phyloP scores from a whole-genome alignment of 2,797 vertebrate genomes.

The Sciurus vulgaris region DNA sequence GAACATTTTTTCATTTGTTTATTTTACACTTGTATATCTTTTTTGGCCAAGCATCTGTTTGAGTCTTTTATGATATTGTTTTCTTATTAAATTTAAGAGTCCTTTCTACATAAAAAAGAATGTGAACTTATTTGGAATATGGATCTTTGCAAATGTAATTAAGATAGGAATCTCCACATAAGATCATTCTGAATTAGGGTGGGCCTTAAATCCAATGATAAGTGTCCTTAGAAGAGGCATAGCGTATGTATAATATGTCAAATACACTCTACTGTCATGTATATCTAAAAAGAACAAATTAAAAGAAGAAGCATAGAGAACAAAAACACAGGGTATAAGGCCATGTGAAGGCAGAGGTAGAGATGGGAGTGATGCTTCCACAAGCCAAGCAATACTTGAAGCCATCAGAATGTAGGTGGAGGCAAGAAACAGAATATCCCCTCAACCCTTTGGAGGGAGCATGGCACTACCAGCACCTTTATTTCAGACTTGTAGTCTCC shows the following conservation, averaged over 20 bases:
- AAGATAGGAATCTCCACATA: constrained; percentile 30
- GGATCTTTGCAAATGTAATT: constrained; percentile 14
- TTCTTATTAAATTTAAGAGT: background rate
- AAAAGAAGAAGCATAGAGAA: background rate
- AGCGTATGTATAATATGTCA: background rate
- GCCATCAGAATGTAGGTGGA: constrained; percentile 13
- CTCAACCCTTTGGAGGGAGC: background rate
- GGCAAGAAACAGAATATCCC: background rate
- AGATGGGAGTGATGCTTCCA: background rate
- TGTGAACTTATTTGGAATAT: constrained; percentile 7
- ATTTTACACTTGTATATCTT: background rate
- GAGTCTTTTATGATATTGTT: background rate
- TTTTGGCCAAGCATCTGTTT: background rate
- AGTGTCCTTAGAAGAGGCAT: background rate
- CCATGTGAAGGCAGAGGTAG: background rate
- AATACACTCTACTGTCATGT: too few species aligned
- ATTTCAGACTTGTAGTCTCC: constrained; percentile 37
- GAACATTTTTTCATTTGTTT: constrained; percentile 39
- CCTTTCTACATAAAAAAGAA: background rate
- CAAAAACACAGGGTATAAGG: background rate
- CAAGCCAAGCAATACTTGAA: background rate
- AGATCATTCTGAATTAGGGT: background rate
- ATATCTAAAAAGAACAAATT: too few species aligned
- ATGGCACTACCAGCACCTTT: background rate
- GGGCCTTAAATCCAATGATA: background rate